Evolutionary conservation across 2,797 vertebrate genomes (phyloP), one percentile per base, ranked within the genome.

Genomic region (Fratercula arctica): DNA sequence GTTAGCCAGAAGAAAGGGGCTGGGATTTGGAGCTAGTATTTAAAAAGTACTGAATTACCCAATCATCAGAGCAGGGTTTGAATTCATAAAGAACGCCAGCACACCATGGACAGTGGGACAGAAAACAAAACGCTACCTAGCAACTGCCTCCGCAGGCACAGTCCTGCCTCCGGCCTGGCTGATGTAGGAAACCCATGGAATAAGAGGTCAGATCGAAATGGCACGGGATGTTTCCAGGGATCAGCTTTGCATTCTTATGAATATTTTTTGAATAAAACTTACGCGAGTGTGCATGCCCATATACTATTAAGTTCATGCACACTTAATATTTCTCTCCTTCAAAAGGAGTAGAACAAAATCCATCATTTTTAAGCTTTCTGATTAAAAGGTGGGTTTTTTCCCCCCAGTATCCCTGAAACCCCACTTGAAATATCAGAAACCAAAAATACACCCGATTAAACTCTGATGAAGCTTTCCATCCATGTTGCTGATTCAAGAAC

Each of bases 261-360:
- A 60, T 57, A 19, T 28, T 78, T 26, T 90, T 66, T 72, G 53
- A 83, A 76, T 67, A 54, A 61, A 69, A 53, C 4, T 70, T 28
- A 18, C 0, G 2, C 23, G 26, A 51, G 9, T 25, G 16, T 0
- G 0, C 11, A 14, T 25, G 25, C 9, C 26, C 9, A 4, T 41
- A 17, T 19, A 20, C 29, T 84, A 18, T 57, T 66, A 81, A 74
- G 81, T 35, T 39, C 9, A n/a, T 18, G 26, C 4, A 25, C 15
- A 29, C 11, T 63, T 51, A 26, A 73, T 45, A 37, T 51, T 31
- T 48, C 29, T 56, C n/a, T 68, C 23, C 33, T 77, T 56, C 9
- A 15, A 54, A 89, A 7, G 2, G 3, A n/a, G 3, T 28, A 69
- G 53, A 90, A 72, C 37, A 84, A 90, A 61, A 1, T 2, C 15